A percentile compares a stretch with the other conserved stretches of the same genome.
Evolutionary conservation across 2,113 vertebrate species (phyloP).

Genomic region (Eidolon helvum): DNA sequence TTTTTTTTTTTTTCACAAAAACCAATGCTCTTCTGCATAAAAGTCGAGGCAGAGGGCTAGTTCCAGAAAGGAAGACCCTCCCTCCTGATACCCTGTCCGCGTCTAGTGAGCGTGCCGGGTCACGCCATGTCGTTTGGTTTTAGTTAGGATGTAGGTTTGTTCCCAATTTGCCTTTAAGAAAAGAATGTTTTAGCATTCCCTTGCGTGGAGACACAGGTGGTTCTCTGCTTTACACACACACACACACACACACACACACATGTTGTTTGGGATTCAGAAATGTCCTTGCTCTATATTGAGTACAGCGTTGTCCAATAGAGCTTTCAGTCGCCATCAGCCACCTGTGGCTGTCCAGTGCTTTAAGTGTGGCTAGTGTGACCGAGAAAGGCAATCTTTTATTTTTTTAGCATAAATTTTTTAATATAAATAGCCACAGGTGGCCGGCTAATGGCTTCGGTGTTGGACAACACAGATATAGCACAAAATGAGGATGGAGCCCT

Average conservation of each 20-base stretch:
- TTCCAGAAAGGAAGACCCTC: not conserved
- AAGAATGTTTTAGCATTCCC: not conserved
- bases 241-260: too few relatives aligned
- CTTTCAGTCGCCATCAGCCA: not conserved
- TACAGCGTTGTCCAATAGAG: not conserved
- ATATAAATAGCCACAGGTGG: not conserved
- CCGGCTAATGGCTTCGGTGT: not conserved
- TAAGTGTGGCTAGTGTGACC: not conserved
- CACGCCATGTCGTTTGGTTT: not conserved
- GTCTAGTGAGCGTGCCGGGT: not conserved
- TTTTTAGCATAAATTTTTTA: constrained; percentile 32
- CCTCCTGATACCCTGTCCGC: not conserved
- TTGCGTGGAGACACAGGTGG: not conserved
- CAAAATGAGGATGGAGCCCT: not conserved
- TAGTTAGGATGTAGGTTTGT: not conserved
- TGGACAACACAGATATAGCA: not conserved
- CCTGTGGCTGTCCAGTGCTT: not conserved
- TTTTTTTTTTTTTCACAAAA: not conserved
- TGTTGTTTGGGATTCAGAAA: not conserved
- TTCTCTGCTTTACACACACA: not conserved
- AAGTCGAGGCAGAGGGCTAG: not conserved
- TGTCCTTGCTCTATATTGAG: not conserved
- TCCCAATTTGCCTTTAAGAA: not conserved
- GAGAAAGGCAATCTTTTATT: constrained; percentile 22
- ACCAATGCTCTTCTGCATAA: not conserved